A percentile compares a stretch with the other conserved stretches of the same genome.
phyloP scores from a whole-genome alignment of 2,888 invertebrate species.

The Creontiades dilutus region DNA sequence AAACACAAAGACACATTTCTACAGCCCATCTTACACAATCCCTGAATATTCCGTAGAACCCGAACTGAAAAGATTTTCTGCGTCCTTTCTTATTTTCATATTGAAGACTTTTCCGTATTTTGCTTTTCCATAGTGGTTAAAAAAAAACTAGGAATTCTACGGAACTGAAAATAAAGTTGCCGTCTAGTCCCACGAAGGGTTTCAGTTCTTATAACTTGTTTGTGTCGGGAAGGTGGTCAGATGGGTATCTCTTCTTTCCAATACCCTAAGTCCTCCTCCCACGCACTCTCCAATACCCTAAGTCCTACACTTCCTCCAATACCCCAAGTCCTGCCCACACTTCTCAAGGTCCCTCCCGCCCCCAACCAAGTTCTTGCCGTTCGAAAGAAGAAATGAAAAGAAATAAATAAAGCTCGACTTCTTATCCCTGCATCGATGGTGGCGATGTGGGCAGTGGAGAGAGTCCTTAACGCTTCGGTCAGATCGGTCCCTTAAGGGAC shows the following conservation, averaged over 20 bases:
- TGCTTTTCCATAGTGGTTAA: too few relatives aligned
- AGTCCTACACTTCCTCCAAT: neutral
- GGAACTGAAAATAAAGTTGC: too few relatives aligned
- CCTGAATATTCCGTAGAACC: too few relatives aligned
- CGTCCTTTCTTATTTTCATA: too few relatives aligned
- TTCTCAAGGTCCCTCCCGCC: neutral
- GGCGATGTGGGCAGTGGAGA: too few relatives aligned
- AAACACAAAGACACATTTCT: too few relatives aligned
- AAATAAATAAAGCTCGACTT: slow-evolving; percentile 39
- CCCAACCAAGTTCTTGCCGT: neutral
- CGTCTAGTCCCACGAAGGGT: too few relatives aligned
- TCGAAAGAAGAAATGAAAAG: slow-evolving; percentile 39
- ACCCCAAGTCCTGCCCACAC: neutral
- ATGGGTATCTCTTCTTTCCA: slow-evolving; percentile 20
- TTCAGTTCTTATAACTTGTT: too few relatives aligned
- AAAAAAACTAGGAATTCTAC: too few relatives aligned
- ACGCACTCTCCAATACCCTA: slow-evolving; percentile 11
- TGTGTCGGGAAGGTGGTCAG: neutral
- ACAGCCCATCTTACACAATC: too few relatives aligned
- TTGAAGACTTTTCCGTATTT: too few relatives aligned
- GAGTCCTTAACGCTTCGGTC: slow-evolving; percentile 4
- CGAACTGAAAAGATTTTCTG: too few relatives aligned
- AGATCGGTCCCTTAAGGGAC: slow-evolving; percentile 15
- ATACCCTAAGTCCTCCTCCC: neutral
- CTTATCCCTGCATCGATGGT: neutral